These are phyloP conservation scores for Cossypha polioptera DNA, from an alignment of 2,797 vertebrate species.

Conservation along the genomic window DNA sequence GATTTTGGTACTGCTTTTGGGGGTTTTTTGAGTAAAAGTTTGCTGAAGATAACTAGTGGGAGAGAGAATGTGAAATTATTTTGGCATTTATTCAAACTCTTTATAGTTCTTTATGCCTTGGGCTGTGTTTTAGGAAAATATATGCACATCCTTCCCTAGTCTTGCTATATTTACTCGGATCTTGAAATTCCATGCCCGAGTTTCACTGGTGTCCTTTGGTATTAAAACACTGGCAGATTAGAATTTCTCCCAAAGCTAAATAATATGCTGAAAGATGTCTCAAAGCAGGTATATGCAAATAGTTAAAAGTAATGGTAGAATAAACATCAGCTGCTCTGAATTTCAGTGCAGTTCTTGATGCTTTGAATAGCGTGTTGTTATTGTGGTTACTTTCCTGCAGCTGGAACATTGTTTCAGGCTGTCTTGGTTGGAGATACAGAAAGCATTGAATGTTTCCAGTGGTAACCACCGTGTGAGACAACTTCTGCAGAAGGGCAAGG, in stretches of 20 bases:
- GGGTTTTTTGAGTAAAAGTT: background rate
- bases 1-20: background rate
- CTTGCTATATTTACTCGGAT: background rate
- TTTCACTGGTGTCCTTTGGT: background rate
- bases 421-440: background rate
- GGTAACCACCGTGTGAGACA: fast-evolving
- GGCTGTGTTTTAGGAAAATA: background rate
- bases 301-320: background rate
- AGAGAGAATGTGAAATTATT: background rate
- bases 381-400: background rate
- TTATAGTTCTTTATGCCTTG: background rate
- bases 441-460: background rate
- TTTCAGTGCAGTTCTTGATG: background rate
- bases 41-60: background rate
- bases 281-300: background rate
- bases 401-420: background rate
- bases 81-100: background rate
- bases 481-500: background rate
- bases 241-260: background rate
- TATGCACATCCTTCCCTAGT: background rate
- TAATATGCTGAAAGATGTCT: background rate
- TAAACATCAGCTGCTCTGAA: background rate
- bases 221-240: background rate
- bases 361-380: background rate
- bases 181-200: background rate